Evolutionary conservation across 2,888 invertebrate species (phyloP).

Genomic region (Drosophila paucipuncta): DNA sequence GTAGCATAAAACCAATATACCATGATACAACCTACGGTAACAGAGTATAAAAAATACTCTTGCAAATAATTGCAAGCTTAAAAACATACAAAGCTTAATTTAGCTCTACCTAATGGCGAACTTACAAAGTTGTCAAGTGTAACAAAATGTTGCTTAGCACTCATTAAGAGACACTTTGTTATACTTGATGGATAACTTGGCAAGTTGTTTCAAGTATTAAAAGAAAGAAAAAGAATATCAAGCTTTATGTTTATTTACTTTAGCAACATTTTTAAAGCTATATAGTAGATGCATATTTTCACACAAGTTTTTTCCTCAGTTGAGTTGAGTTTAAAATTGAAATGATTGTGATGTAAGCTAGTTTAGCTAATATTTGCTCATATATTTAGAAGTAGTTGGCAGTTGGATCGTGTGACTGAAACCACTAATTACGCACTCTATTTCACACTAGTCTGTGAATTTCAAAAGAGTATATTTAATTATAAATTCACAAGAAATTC

Average conservation of each 20-base stretch:
- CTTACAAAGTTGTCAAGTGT: constrained; percentile 3
- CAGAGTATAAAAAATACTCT: not conserved
- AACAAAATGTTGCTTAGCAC: not conserved
- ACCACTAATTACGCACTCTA: constrained; percentile 1
- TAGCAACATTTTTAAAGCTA: not conserved
- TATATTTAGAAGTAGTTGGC: not conserved
- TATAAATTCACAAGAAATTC: constrained; percentile 47
- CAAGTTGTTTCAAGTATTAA: not conserved
- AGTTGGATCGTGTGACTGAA: constrained; percentile 1
- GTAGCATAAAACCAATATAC: not conserved
- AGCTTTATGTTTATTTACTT: not conserved
- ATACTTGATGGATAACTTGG: not conserved
- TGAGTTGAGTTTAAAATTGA: not conserved
- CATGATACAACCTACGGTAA: not conserved
- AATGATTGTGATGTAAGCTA: not conserved
- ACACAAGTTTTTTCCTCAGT: not conserved
- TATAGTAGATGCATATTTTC: not conserved
- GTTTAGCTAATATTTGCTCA: not conserved
- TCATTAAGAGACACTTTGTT: constrained; percentile 4
- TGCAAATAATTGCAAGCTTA: not conserved
- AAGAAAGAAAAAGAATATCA: not conserved
- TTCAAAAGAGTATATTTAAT: constrained; percentile 28
- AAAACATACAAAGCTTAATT: not conserved
- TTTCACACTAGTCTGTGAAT: constrained; percentile 47
- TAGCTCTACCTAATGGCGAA: not conserved